Conservation (phyloP, 2,113 vertebrate species). For the Baryphthengus martii region DNA sequence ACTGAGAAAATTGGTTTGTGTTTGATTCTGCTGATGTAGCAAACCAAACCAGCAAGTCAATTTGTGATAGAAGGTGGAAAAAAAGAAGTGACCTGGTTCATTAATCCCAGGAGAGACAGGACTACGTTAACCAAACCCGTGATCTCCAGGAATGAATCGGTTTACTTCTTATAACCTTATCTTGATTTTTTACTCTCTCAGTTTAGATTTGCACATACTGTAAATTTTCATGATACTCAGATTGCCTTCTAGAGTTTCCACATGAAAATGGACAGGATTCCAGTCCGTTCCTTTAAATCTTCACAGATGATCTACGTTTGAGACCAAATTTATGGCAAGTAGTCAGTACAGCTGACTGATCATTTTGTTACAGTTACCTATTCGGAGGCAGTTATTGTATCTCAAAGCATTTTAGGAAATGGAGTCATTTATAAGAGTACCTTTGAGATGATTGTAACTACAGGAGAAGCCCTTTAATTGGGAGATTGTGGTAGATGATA, state of each 20-base stretch:
- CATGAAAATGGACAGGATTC: background rate
- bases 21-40: conserved; percentile 34
- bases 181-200: background rate
- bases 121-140: background rate
- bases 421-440: conserved; percentile 59
- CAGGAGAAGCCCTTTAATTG: background rate
- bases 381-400: conserved; percentile 37
- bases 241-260: background rate
- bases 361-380: background rate
- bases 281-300: background rate
- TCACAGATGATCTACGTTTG: background rate
- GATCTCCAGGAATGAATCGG: background rate
- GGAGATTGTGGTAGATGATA: background rate
- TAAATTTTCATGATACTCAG: background rate
- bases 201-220: background rate
- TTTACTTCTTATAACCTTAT: background rate
- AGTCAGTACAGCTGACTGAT: background rate
- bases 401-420: conserved; percentile 57
- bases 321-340: background rate
- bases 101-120: background rate
- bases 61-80: conserved; percentile 18
- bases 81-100: background rate
- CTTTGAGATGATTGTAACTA: conserved; percentile 42
- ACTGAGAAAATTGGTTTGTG: conserved; percentile 14
- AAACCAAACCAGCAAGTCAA: conserved; percentile 20